Percentiles rank a stretch among this genome's conserved stretches.
These are phyloP conservation scores for Hypomesus transpacificus DNA, from an alignment of 2,113 vertebrate species.

Conservation along the genomic window DNA sequence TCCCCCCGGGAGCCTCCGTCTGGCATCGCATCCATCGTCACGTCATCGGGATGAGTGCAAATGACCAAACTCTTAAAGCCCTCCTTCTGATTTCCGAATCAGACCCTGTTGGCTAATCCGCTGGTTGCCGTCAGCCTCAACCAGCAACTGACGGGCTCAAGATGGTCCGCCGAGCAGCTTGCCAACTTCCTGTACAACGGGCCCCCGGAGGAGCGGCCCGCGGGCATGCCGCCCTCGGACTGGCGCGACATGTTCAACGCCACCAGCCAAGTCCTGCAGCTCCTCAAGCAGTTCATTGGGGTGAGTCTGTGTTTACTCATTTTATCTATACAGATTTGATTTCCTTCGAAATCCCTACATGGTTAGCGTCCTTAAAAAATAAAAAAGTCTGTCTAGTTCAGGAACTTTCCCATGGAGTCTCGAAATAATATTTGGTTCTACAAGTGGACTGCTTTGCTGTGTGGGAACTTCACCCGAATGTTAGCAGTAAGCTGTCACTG, in stretches of 20 bases:
- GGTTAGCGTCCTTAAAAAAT: too few species aligned
- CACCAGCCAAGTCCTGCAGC: conserved; percentile 73
- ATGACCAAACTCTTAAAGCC: not conserved
- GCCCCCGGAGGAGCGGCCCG: conserved; percentile 60
- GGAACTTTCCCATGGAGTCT: too few species aligned
- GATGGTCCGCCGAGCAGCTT: conserved; percentile 73
- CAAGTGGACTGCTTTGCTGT: too few species aligned
- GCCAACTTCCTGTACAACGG: conserved; percentile 79
- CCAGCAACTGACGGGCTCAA: conserved; percentile 62
- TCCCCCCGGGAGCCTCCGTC: conserved; percentile 1
- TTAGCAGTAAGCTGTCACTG: too few species aligned
- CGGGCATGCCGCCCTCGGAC: conserved; percentile 59
- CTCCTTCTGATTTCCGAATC: conserved; percentile 8
- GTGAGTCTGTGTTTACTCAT: conserved; percentile 64
- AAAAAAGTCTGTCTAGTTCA: too few species aligned
- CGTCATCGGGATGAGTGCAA: not conserved
- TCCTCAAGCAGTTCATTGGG: conserved; percentile 81
- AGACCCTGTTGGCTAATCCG: conserved; percentile 78
- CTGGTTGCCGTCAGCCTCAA: conserved; percentile 66
- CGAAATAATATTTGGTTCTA: too few species aligned
- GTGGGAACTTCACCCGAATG: too few species aligned
- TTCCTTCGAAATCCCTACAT: too few species aligned
- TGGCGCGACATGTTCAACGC: conserved; percentile 81
- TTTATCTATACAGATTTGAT: not conserved
- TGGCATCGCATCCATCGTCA: conserved; percentile 3